Conservation (phyloP, 2,113 vertebrate species). For the Chiloscyllium plagiosum region DNA sequence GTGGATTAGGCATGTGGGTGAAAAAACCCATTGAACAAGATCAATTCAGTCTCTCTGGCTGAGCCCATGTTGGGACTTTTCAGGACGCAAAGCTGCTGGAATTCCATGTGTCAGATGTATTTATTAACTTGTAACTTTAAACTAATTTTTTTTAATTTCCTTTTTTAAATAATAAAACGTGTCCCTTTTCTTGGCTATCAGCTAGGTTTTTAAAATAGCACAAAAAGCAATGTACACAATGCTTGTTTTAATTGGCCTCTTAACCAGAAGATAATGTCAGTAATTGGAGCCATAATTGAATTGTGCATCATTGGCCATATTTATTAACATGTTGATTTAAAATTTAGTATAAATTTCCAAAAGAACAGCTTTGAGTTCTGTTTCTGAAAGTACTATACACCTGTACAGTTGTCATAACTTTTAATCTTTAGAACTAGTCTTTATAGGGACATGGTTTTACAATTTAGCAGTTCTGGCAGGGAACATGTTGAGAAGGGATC, state of each 20-base stretch:
- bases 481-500: neutral
- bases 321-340: neutral
- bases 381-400: neutral
- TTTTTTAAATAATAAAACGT: neutral
- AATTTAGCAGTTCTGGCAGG: neutral
- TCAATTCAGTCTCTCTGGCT: conserved; percentile 84
- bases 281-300: neutral
- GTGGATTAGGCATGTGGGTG: conserved; percentile 93
- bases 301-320: neutral
- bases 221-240: neutral
- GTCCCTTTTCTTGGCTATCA: conserved; percentile 24
- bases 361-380: neutral
- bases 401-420: neutral
- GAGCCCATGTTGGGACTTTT: conserved; percentile 42
- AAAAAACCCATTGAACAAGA: conserved; percentile 97
- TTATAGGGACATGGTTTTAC: neutral
- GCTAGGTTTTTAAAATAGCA: conserved; percentile 26
- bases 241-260: neutral
- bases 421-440: neutral
- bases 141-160: conserved; percentile 19
- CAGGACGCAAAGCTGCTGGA: conserved; percentile 18
- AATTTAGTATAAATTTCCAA: neutral
- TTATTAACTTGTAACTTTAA: conserved; percentile 38
- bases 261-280: neutral
- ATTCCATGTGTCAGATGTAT: conserved; percentile 34